Evolutionary conservation across 2,113 vertebrate species (phyloP).

Genomic region (Bubalus kerabau): DNA sequence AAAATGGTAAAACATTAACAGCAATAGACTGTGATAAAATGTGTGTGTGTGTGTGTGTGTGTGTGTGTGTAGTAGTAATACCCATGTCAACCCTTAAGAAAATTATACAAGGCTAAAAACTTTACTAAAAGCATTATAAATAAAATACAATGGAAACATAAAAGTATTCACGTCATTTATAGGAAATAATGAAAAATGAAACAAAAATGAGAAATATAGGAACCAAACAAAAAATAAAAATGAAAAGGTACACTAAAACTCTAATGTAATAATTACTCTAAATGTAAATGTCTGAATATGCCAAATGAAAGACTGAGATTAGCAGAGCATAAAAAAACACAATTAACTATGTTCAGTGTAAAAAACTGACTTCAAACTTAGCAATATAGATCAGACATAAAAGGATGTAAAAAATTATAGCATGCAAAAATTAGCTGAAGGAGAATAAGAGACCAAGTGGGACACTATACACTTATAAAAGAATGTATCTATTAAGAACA

Average conservation of each 20-base stretch:
- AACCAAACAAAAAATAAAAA: not conserved
- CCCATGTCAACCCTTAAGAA: not conserved
- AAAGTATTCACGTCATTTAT: not conserved
- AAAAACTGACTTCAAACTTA: not conserved
- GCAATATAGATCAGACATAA: not conserved
- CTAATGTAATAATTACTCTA: not conserved
- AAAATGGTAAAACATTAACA: not conserved
- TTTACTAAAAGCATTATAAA: not conserved
- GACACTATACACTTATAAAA: not conserved
- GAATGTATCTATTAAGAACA: not conserved
- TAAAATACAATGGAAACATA: not conserved
- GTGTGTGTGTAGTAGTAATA: not conserved
- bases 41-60: not conserved
- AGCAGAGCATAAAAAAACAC: not conserved
- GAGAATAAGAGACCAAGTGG: not conserved
- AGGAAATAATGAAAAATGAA: not conserved
- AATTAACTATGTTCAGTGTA: not conserved
- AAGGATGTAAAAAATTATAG: not conserved
- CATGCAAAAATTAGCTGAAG: not conserved
- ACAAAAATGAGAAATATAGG: not conserved
- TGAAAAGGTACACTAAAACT: not conserved
- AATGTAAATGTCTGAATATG: not conserved
- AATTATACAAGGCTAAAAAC: not conserved
- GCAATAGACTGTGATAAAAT: not conserved
- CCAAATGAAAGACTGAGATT: not conserved